Evolutionary conservation across 2,113 vertebrate species (phyloP).

Genomic region (Stercorarius parasiticus): DNA sequence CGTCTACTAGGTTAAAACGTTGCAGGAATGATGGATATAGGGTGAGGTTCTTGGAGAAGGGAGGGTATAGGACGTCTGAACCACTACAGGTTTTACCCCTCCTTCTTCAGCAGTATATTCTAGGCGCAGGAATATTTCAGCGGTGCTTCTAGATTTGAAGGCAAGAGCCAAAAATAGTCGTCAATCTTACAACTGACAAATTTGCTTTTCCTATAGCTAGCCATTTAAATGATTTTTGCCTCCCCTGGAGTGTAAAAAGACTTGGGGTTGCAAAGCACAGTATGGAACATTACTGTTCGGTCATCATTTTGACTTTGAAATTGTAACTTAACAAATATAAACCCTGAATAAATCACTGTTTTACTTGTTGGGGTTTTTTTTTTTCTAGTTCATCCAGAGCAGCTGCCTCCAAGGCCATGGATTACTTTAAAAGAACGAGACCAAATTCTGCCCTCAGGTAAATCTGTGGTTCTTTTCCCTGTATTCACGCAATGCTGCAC

Average conservation of each 20-base stretch:
- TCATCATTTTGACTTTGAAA: background rate
- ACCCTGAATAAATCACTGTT: background rate
- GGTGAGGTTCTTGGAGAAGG: background rate
- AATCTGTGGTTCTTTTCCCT: background rate
- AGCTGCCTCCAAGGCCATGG: constrained; percentile 98
- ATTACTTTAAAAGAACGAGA: constrained; percentile 97
- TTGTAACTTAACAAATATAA: background rate
- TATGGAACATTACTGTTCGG: background rate
- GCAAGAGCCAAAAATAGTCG: background rate
- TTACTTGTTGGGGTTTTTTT: background rate
- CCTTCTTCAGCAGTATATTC: background rate
- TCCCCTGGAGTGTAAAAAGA: background rate
- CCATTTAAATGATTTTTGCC: background rate
- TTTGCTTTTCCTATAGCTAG: background rate
- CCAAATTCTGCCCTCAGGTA: constrained; percentile 93
- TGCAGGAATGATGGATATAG: background rate
- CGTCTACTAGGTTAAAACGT: background rate
- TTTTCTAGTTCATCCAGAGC: constrained; percentile 93
- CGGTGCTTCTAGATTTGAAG: background rate
- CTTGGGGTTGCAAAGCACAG: background rate
- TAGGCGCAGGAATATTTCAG: rapidly evolving
- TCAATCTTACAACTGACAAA: background rate
- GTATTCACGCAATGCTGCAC: background rate
- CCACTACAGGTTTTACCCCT: background rate
- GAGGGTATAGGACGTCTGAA: background rate